These are phyloP conservation scores for Pangasianodon hypophthalmus DNA, from an alignment of 2,113 vertebrate species.

Conservation along the genomic window DNA sequence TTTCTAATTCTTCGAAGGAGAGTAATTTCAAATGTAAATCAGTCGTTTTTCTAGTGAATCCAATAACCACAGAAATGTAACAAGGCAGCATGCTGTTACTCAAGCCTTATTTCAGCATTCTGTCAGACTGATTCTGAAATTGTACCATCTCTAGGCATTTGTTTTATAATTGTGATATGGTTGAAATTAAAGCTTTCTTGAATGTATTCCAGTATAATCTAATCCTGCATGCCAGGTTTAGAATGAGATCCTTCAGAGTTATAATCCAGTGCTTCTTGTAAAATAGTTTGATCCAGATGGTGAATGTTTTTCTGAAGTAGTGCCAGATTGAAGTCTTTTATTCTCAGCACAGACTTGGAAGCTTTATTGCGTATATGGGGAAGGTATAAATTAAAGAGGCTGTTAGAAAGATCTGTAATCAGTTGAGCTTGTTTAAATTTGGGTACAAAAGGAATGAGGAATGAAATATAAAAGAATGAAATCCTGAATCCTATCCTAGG, in stretches of 20 bases:
- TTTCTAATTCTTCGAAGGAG: background rate
- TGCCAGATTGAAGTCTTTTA: slow-evolving; percentile 22
- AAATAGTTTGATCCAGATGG: slow-evolving; percentile 16
- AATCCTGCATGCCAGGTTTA: background rate
- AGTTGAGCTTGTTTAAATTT: slow-evolving; percentile 11
- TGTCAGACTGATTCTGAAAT: slow-evolving; percentile 4
- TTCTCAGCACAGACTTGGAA: slow-evolving; percentile 11
- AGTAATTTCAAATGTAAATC: slow-evolving; percentile 4
- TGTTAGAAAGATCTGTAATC: background rate
- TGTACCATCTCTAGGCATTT: background rate
- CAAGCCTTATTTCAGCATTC: background rate
- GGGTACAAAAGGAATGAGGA: background rate
- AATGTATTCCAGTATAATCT: slow-evolving; percentile 4
- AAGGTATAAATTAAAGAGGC: slow-evolving; percentile 27
- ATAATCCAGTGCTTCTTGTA: slow-evolving; percentile 13
- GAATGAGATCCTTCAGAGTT: background rate
- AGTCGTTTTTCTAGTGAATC: background rate
- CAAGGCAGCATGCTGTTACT: background rate
- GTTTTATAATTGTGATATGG: too few species aligned
- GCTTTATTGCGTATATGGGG: background rate
- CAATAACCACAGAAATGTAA: slow-evolving; percentile 1
- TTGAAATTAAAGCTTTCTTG: background rate
- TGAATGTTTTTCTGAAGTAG: slow-evolving; percentile 7
- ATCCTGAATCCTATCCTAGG: background rate
- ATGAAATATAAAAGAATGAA: slow-evolving; percentile 3